These are phyloP conservation scores for Pomacea maculata DNA, from an alignment of 1,140 invertebrate species.

Conservation along the genomic window DNA sequence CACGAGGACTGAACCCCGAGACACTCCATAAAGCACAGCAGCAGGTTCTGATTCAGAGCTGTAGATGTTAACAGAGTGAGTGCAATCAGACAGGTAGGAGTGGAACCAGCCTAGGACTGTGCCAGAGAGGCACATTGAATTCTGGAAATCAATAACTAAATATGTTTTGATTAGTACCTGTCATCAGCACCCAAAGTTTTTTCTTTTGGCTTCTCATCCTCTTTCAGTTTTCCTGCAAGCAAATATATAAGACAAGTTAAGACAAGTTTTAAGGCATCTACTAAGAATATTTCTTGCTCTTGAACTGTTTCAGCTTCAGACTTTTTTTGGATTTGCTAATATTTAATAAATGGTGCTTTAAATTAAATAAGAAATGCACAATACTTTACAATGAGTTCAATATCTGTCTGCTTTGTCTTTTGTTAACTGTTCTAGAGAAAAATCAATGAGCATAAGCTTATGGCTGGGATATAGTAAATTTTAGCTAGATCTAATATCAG, in stretches of 20 bases:
- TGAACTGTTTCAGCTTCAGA: too few relatives aligned
- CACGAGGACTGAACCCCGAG: too few relatives aligned
- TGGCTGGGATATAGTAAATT: too few relatives aligned
- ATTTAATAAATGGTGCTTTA: too few relatives aligned
- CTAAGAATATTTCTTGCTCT: too few relatives aligned
- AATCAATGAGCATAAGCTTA: background rate
- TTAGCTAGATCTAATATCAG: background rate
- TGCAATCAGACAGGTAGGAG: background rate
- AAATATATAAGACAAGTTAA: background rate
- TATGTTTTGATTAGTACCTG: slow-evolving; percentile 37
- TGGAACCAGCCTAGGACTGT: too few relatives aligned
- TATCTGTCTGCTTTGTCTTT: background rate
- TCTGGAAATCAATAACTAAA: background rate
- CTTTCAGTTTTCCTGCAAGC: slow-evolving; percentile 50
- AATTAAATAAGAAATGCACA: too few relatives aligned
- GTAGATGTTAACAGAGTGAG: background rate
- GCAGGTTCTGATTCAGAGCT: background rate
- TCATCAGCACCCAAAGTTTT: slow-evolving; percentile 51
- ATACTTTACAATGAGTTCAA: too few relatives aligned
- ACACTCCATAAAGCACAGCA: background rate
- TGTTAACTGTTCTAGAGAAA: background rate
- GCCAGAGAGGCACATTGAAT: background rate
- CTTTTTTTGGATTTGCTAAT: too few relatives aligned
- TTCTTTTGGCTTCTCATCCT: slow-evolving; percentile 53
- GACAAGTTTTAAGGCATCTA: too few relatives aligned